phyloP scores from a whole-genome alignment of 1,140 invertebrate species.

The Drosophila trapezifrons region DNA sequence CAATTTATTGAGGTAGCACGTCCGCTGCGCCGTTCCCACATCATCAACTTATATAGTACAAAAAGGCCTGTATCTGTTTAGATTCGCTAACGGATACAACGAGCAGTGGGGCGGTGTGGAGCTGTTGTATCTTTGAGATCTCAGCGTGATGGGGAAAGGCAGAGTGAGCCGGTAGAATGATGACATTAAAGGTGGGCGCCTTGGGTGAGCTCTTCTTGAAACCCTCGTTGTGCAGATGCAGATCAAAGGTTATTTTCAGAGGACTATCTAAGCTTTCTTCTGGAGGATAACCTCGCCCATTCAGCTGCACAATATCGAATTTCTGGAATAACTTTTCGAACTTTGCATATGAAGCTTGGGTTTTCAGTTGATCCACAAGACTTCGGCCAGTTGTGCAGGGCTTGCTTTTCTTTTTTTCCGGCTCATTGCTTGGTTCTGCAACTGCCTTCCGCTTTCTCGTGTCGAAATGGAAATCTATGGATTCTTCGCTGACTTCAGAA shows the following conservation, averaged over 20 bases:
- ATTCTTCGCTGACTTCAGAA: not conserved
- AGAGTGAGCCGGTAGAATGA: constrained; percentile 55
- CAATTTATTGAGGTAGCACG: constrained; percentile 44
- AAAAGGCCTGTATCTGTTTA: constrained; percentile 81
- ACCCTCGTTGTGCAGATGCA: constrained; percentile 73
- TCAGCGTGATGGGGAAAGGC: constrained; percentile 64
- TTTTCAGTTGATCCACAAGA: constrained; percentile 59
- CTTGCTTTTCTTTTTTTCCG: constrained; percentile 23
- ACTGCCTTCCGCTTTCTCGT: constrained; percentile 51
- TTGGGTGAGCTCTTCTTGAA: constrained; percentile 67
- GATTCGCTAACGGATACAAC: constrained; percentile 77
- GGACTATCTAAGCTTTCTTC: not conserved
- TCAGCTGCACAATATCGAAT: constrained; percentile 66
- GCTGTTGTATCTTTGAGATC: constrained; percentile 48
- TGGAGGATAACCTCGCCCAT: not conserved
- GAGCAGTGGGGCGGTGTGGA: constrained; percentile 57
- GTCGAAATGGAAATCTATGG: constrained; percentile 44
- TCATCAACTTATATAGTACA: constrained; percentile 77
- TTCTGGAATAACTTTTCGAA: constrained; percentile 64
- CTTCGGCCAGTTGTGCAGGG: constrained; percentile 8
- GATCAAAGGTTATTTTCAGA: constrained; percentile 70
- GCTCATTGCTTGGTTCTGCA: not conserved
- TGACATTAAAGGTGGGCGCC: constrained; percentile 61
- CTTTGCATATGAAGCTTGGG: constrained; percentile 43
- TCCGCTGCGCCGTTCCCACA: constrained; percentile 1